A percentile compares a stretch with the other conserved stretches of the same genome.
Conservation (phyloP, 2,888 invertebrate species). For the Ferrisia virgata region DNA sequence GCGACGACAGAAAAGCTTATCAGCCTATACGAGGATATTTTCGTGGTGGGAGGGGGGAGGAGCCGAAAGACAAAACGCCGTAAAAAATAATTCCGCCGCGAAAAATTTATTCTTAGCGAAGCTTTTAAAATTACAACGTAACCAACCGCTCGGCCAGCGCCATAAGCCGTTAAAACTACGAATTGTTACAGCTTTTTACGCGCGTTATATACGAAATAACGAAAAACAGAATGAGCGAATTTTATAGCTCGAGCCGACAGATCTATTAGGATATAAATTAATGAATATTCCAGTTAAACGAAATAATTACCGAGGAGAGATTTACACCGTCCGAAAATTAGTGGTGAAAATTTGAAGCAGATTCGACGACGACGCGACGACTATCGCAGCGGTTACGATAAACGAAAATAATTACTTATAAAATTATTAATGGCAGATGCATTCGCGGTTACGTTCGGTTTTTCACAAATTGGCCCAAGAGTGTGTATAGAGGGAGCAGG, state of each 20-base stretch:
- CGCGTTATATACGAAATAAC: not conserved
- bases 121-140: not conserved
- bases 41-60: not conserved
- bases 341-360: not conserved
- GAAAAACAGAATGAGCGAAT: not conserved
- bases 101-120: not conserved
- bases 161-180: not conserved
- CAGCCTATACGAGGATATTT: not conserved
- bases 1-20: not conserved
- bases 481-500: not conserved
- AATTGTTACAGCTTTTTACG: not conserved
- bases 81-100: not conserved
- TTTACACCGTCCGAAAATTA: not conserved
- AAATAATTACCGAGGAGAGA: not conserved
- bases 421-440: not conserved
- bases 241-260: not conserved
- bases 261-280: conserved; percentile 12
- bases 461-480: not conserved
- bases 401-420: not conserved
- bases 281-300: not conserved
- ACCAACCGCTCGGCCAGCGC: too few relatives aligned
- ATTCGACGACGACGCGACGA: not conserved
- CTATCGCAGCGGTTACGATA: not conserved
- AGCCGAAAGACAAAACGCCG: not conserved
- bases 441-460: too few relatives aligned